Evolutionary conservation across 1,140 invertebrate species (phyloP).

Genomic region (Temnothorax curvispinosus): DNA sequence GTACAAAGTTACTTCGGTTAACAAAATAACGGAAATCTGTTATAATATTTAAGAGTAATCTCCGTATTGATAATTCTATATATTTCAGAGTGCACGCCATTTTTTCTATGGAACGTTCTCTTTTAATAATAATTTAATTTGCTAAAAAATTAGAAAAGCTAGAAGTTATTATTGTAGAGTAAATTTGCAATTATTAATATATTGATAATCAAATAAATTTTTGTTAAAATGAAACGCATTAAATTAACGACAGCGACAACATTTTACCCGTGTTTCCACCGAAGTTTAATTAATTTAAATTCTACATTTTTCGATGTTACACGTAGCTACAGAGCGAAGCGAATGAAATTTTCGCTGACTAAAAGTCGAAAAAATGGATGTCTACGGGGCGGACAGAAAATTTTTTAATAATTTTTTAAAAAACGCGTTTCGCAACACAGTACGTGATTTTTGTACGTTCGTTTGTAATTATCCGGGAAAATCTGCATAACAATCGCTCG

Average conservation of each 20-base stretch:
- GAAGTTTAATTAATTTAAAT: not conserved
- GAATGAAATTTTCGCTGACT: constrained; percentile 9
- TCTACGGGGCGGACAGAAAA: constrained; percentile 10
- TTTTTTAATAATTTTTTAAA: constrained; percentile 39
- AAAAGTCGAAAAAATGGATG: constrained; percentile 17
- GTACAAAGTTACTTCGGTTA: not conserved
- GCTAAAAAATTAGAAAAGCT: not conserved
- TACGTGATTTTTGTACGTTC: constrained; percentile 30
- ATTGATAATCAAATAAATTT: not conserved
- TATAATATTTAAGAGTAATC: not conserved
- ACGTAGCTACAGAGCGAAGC: not conserved
- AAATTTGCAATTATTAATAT: not conserved
- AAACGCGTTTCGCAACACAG: not conserved
- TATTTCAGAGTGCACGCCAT: not conserved
- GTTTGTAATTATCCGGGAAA: constrained; percentile 40
- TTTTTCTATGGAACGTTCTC: not conserved
- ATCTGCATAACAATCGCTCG: constrained; percentile 36
- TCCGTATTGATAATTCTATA: not conserved
- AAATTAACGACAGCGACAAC: constrained; percentile 13
- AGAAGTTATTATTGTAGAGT: too few species aligned
- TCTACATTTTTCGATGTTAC: constrained; percentile 28
- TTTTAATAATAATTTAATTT: not conserved
- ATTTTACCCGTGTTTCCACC: not conserved
- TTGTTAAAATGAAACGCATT: constrained; percentile 12
- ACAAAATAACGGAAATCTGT: not conserved